phyloP scores from a whole-genome alignment of 2,888 invertebrate species.

The Incurvaria masculella region DNA sequence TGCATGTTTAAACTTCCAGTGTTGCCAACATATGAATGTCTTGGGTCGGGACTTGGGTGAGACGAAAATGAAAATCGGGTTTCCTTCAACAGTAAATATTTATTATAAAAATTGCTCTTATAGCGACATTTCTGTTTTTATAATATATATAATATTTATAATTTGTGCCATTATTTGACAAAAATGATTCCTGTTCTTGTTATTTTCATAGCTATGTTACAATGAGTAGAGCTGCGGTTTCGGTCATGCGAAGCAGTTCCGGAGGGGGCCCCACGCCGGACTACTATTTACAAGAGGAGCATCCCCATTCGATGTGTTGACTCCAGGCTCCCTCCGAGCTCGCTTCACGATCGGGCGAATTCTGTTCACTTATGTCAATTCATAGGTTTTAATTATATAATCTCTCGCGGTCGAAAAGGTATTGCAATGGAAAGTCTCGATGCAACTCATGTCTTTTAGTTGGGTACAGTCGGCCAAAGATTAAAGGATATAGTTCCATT shows the following conservation, averaged over 20 bases:
- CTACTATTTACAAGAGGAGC: background rate
- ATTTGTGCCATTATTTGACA: slow-evolving; percentile 58
- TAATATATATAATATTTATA: slow-evolving; percentile 57
- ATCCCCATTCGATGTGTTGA: background rate
- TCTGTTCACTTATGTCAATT: too few species aligned
- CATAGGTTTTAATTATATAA: background rate
- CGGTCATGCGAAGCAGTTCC: background rate
- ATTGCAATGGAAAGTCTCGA: background rate
- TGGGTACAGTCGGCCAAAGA: too few species aligned
- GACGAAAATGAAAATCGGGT: slow-evolving; percentile 39
- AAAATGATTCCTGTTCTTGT: slow-evolving; percentile 58
- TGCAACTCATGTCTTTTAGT: too few species aligned
- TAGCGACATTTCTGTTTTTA: slow-evolving; percentile 57
- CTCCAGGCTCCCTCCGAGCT: background rate
- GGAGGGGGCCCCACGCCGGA: background rate
- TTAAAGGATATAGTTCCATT: too few species aligned
- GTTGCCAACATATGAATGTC: too few species aligned
- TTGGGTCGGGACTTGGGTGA: too few species aligned
- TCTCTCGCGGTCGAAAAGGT: background rate
- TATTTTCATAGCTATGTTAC: slow-evolving; percentile 28
- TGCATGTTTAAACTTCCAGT: too few species aligned
- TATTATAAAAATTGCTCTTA: slow-evolving; percentile 59
- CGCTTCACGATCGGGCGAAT: too few species aligned
- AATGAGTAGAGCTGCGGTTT: background rate
- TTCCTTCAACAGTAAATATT: slow-evolving; percentile 57